Conservation (phyloP, 2,113 vertebrate genomes). For the Herpailurus yagouaroundi region DNA sequence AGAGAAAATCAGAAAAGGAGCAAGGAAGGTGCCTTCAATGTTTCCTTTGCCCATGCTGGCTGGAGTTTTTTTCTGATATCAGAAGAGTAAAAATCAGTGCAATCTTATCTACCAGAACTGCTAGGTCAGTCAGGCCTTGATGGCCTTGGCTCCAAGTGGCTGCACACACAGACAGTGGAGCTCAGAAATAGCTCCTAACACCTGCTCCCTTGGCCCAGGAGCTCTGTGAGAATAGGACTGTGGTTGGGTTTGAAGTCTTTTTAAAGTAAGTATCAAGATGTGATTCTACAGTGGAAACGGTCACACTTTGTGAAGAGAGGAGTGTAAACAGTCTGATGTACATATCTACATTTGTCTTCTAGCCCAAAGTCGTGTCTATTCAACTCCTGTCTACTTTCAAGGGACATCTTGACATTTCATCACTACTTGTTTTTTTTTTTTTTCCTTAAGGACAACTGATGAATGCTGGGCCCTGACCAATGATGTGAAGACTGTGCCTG, state of each 20-base stretch:
- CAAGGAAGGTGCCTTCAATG: background rate
- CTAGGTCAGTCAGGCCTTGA: background rate
- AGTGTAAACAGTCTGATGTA: background rate
- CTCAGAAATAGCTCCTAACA: background rate
- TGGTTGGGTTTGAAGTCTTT: background rate
- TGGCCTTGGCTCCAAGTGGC: background rate
- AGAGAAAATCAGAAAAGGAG: background rate
- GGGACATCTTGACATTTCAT: conserved; percentile 10
- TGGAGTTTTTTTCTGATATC: conserved; percentile 20
- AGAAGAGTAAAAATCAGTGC: background rate
- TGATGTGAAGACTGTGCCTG: background rate
- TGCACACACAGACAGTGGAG: background rate
- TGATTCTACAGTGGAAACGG: background rate
- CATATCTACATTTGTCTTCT: background rate
- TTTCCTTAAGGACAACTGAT: background rate
- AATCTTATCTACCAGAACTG: background rate
- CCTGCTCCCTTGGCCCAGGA: background rate
- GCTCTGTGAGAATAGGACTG: background rate
- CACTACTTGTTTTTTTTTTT: background rate
- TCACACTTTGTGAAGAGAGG: background rate
- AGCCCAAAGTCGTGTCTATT: background rate
- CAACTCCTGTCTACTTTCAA: conserved; percentile 38
- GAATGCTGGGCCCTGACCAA: background rate
- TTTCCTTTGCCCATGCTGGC: background rate
- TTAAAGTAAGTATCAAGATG: background rate